A percentile compares a stretch with the other conserved stretches of the same genome.
These are phyloP conservation scores for Drosophila histrio DNA, from an alignment of 2,888 invertebrate genomes.

Conservation along the genomic window DNA sequence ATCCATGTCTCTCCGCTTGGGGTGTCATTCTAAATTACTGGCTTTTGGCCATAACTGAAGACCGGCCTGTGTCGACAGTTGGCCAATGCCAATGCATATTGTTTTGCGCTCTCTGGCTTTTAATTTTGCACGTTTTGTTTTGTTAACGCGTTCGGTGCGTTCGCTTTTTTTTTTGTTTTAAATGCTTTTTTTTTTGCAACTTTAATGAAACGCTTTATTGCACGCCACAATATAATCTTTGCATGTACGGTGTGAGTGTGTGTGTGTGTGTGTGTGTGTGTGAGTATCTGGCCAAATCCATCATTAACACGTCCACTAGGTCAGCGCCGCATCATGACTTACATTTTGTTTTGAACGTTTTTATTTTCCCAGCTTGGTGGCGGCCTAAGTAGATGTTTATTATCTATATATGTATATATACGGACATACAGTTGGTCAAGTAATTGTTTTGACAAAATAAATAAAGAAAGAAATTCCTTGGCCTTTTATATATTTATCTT, in stretches of 20 bases:
- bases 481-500: too few relatives aligned
- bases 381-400: constrained; percentile 54
- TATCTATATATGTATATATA: too few relatives aligned
- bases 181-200: constrained; percentile 39
- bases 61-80: constrained; percentile 7
- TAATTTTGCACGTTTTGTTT: constrained; percentile 41
- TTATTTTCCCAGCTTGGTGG: constrained; percentile 47
- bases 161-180: constrained; percentile 26
- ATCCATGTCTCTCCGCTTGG: constrained; percentile 6
- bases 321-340: constrained; percentile 60
- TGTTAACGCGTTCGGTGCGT: constrained; percentile 32
- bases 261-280: constrained; percentile 6
- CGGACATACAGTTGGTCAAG: too few relatives aligned
- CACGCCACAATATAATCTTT: constrained; percentile 35
- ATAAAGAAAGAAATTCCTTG: too few relatives aligned
- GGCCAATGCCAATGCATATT: constrained; percentile 40
- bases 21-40: constrained; percentile 46
- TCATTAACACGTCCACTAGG: constrained; percentile 78
- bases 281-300: constrained; percentile 68
- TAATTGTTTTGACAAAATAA: too few relatives aligned
- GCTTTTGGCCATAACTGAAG: constrained; percentile 4
- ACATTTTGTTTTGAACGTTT: constrained; percentile 53
- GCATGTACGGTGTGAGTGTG: background rate
- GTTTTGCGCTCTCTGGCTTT: constrained; percentile 2
- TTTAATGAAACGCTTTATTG: constrained; percentile 67